A percentile compares a stretch with the other conserved stretches of the same genome.
phyloP scores from a whole-genome alignment of 2,797 vertebrate species.

The Falco columbarius region DNA sequence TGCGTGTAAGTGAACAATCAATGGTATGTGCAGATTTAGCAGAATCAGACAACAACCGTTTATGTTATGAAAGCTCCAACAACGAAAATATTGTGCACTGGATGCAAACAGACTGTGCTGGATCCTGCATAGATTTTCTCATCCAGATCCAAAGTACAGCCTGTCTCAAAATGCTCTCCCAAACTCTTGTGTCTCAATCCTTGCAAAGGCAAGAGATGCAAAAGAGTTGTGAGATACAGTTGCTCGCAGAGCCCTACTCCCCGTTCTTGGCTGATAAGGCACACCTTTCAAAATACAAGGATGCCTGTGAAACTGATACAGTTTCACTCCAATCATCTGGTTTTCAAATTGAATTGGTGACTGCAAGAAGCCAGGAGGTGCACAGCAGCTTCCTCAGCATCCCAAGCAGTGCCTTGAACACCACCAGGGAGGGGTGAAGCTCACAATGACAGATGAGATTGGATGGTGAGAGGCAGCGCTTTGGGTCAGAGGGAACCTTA shows the following conservation, averaged over 20 bases:
- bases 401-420: accelerated
- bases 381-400: neutral
- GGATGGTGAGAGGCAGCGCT: neutral
- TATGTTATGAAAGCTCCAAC: neutral
- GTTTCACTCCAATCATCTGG: neutral
- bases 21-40: neutral
- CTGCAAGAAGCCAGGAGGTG: neutral
- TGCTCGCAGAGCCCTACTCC: neutral
- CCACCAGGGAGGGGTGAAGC: neutral
- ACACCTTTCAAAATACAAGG: neutral
- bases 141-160: neutral
- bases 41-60: neutral
- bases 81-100: neutral
- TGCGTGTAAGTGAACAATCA: neutral
- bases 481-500: accelerated
- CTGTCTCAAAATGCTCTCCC: neutral
- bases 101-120: neutral
- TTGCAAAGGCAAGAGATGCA: neutral
- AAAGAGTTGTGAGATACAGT: neutral
- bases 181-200: neutral
- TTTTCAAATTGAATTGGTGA: neutral
- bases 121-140: neutral
- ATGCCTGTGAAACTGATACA: neutral
- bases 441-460: neutral
- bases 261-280: neutral